These are phyloP conservation scores for Acanthosepion pharaonis DNA, from an alignment of 2,888 invertebrate species.

Conservation along the genomic window DNA sequence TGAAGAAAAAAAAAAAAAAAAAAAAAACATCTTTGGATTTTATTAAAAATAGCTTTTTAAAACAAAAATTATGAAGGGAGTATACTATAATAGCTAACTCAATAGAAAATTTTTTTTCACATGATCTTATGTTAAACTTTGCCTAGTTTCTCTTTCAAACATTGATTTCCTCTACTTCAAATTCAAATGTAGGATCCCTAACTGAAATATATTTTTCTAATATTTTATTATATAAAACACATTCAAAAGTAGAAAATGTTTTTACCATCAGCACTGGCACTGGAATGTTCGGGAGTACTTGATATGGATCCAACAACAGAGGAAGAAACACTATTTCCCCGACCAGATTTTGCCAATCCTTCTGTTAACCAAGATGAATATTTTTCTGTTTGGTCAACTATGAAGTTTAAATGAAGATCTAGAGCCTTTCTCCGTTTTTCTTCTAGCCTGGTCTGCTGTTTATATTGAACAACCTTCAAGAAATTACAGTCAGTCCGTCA, in stretches of 20 bases:
- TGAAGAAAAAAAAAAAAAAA: no score
- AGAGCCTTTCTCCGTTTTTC: conserved; percentile 94
- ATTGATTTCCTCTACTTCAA: no score
- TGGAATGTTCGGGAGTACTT: conserved; percentile 60
- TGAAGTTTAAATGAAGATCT: conserved; percentile 96
- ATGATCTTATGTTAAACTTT: no score
- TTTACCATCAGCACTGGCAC: conserved; percentile 63
- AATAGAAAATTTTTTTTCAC: no score
- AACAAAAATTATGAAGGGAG: no score
- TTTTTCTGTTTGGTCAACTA: conserved; percentile 98
- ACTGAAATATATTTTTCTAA: no score
- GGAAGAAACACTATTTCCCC: conserved; percentile 51
- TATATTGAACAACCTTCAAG: conserved; percentile 88
- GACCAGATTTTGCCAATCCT: conserved; percentile 62
- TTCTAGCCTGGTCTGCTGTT: conserved; percentile 92
- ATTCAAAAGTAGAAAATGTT: not conserved
- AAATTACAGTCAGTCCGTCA: not conserved
- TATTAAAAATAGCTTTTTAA: no score
- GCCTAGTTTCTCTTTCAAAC: no score
- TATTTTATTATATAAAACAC: not conserved
- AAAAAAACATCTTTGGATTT: no score
- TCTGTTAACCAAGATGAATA: conserved; percentile 81
- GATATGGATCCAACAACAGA: conserved; percentile 55
- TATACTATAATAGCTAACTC: no score
- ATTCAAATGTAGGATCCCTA: no score